Base-by-base conservation (phyloP, 1,140 invertebrate species). In the Drosophila sucinea region DNA sequence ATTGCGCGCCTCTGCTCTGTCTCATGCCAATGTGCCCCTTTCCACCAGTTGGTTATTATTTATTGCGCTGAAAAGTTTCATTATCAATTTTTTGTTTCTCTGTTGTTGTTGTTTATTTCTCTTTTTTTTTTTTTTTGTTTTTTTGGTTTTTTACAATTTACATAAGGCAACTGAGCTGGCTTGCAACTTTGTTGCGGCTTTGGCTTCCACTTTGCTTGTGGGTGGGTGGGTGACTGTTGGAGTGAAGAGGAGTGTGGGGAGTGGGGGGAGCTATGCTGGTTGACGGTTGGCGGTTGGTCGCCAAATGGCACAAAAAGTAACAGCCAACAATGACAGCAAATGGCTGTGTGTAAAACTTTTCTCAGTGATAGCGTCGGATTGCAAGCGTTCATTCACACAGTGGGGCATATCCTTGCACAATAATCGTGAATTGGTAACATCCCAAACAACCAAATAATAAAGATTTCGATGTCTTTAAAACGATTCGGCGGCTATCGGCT, bases 1-100 rank as follows among this genome's bases (percentile, higher is more conserved):
- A n/a, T n/a, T 27, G 10, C 30, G 30, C 2, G 30, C 30, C 4
- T 2, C 30, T 30, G 30, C 30, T 35, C 33, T 10, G 33, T 2
- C 33, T 35, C 1, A 10, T 35, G 33, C 33, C 33, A 35, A 8
- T 8, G 8, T 38, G 10, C 55, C 41, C 32, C 32, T 54, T 57
- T 5, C 67, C 61, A 47, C 68, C 65, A 77, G 68, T 51, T 51
- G 44, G 44, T 63, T 83, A 87, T 87, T 87, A 87, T 87, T 87
- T 87, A 87, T 87, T 83, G 77, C 83, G 80, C 71, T 80, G 77
- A 87, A 87, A 87, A 87, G 83, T 87, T 87, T 87, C 79, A 89
- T 87, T 87, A 89, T 87, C 83, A 87, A 79, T 77, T 69, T 69
- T 47, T 64, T 51, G 44, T 56, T 32, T 62, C 23, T 27, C 44